Conservation (phyloP, 2,888 invertebrate species). For the Ellobium chinense region DNA sequence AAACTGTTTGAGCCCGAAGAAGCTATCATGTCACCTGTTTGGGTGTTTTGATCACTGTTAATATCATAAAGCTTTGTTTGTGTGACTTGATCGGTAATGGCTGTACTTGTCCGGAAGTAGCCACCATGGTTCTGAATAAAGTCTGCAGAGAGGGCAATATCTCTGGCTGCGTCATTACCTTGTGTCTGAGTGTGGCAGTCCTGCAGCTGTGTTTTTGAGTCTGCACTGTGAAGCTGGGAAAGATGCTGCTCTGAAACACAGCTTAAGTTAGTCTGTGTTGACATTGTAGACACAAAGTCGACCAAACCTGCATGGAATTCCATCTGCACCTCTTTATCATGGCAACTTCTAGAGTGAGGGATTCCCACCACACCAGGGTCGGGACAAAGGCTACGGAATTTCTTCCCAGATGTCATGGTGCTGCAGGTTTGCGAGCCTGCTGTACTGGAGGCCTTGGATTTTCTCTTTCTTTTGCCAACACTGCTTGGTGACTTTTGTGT, state of each 20-base stretch:
- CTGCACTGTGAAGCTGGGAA: not conserved
- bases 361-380: not conserved
- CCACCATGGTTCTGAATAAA: not conserved
- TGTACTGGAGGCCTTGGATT: not conserved
- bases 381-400: not conserved
- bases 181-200: slow-evolving; percentile 35
- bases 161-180: too few relatives aligned
- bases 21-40: not conserved
- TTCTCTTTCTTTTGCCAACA: not conserved
- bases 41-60: slow-evolving; percentile 29
- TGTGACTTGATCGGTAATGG: slow-evolving; percentile 1
- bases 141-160: not conserved
- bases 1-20: not conserved
- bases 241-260: slow-evolving; percentile 17
- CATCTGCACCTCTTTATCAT: not conserved
- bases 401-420: not conserved
- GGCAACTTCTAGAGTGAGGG: not conserved
- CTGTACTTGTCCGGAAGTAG: not conserved
- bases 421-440: not conserved
- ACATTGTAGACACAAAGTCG: slow-evolving; percentile 9
- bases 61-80: slow-evolving; percentile 11
- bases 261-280: slow-evolving; percentile 33
- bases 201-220: not conserved
- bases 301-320: not conserved
- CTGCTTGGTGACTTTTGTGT: slow-evolving; percentile 8